Base-by-base conservation (phyloP, 2,113 vertebrate species). In the Clarias magur region DNA sequence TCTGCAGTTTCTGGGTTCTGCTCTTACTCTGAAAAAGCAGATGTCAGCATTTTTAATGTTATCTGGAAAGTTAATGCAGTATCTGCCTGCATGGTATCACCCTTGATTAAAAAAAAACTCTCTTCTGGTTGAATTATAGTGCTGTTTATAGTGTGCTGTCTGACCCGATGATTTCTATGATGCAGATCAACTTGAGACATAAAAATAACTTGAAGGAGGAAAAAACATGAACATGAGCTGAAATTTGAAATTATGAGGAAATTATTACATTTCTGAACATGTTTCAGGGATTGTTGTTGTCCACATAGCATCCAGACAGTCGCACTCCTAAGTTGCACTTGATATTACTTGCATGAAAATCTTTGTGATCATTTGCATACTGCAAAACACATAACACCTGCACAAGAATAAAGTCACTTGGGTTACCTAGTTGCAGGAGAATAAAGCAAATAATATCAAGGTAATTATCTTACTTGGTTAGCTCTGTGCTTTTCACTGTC, bases 1-100 rank as follows among this genome's bases (percentile, higher is more conserved):
- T 85, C 53, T 79, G 86, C 27, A 70, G 53, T 80, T 81, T 86
- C 79, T 5, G 85, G 82, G 59, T 76, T 85, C 59, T 34, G 60
- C n/a, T 76, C 73, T 89, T 67, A 62, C 57, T 56, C 70, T 34
- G 62, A 80, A 67, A 42, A 68, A 86, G 75, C 75, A 79, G 17
- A 68, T 21, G 25, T 80, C 84, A 80, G 84, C 60, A 68, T 65
- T 54, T 38, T 80, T 15, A 59, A 85, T 54, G n/a, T 34, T 85
- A 53, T 78, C 84, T 54, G 10, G 17, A 65, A 21, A 8, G 54
- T 53, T 76, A 62, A 38, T 27, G 59, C 38, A 34, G 60, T 79
- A 67, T 56, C 16, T 15, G 75, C n/a, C 68, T 38, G 60, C 73
- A 79, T 65, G 42, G 56, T 62, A 54, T 83, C 21, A 12, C n/a